Conservation (phyloP, 1,140 invertebrate genomes). For the Maniola jurtina region DNA sequence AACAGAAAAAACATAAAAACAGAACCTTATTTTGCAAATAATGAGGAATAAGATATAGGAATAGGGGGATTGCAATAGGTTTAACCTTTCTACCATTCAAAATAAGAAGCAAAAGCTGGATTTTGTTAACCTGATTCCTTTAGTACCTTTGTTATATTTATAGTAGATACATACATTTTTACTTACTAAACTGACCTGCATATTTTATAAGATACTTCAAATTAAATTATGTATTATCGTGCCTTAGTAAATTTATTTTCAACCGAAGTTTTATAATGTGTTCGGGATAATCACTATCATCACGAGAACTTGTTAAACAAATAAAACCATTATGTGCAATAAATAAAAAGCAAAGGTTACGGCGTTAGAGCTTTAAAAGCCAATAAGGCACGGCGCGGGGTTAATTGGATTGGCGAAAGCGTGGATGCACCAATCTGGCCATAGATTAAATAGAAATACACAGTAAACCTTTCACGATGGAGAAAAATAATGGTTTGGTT, state of each 20-base stretch:
- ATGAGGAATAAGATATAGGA: too few relatives aligned
- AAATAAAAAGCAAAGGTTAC: conserved; percentile 37
- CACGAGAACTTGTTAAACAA: conserved; percentile 13
- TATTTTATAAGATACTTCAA: too few relatives aligned
- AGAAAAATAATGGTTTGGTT: too few relatives aligned
- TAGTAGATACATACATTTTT: too few relatives aligned
- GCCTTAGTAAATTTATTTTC: background rate
- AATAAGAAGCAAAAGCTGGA: too few relatives aligned
- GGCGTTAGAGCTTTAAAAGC: conserved; percentile 20
- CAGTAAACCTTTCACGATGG: background rate
- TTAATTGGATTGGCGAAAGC: conserved; percentile 60
- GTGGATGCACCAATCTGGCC: conserved; percentile 26
- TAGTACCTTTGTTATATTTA: too few relatives aligned
- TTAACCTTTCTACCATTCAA: too few relatives aligned
- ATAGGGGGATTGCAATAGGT: too few relatives aligned
- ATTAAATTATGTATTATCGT: background rate
- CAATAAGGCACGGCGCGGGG: conserved; percentile 50
- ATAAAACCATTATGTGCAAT: conserved; percentile 49
- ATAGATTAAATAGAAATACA: conserved; percentile 27
- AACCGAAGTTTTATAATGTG: conserved; percentile 6
- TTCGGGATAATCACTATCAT: conserved; percentile 12
- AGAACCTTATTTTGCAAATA: too few relatives aligned
- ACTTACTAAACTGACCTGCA: too few relatives aligned
- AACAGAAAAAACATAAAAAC: too few relatives aligned
- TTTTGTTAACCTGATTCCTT: too few relatives aligned